Base-by-base conservation (phyloP, 2,113 vertebrate species). In the Porphyrio hochstetteri region DNA sequence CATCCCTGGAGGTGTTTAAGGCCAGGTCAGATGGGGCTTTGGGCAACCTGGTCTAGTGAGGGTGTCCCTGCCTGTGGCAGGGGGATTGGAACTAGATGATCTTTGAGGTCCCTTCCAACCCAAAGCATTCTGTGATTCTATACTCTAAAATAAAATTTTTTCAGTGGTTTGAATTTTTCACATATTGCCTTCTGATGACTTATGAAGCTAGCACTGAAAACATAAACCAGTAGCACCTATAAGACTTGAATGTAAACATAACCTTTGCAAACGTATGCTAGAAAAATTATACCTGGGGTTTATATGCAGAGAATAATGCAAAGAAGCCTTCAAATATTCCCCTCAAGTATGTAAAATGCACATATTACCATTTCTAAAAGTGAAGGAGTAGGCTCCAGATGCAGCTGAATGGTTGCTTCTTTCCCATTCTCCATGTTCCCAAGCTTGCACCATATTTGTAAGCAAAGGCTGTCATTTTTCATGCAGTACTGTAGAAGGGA, bases 361-460 rank as follows among this genome's bases (percentile, higher is more conserved):
- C 29, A 21, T 80, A 69, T 98, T 97, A 98, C 98, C 97, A 98
- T 97, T 95, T 98, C 98, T 68, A 98, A 92, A 63, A 99, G 96
- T 2, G 95, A 93, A 42, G 99, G 98, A 89, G 99, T 99, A 55
- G 99, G 98, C 94, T 98, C 98, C 74, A 98, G 88, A 17, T 98
- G 98, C 89, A 99, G 78, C 11, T 98, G 98, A 81, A 99, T 89
- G 20, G 96, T 98, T 27, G 96, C 98, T 82, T 99, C 99, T 94
- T 97, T 98, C 33, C 99, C 98, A 35, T 95, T 97, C 74, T 99
- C 99, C 98, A 99, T 96, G 90, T 98, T 98, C 68, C 99, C 99
- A 20, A 99, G 98, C 69, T 95, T 96, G 96, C 99, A 99, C 59
- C 97, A 55, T 92, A 99, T 93, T 71, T 76, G 96, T 96, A 98